Base-by-base conservation (phyloP, 2,797 vertebrate genomes). In the Avahi laniger region DNA sequence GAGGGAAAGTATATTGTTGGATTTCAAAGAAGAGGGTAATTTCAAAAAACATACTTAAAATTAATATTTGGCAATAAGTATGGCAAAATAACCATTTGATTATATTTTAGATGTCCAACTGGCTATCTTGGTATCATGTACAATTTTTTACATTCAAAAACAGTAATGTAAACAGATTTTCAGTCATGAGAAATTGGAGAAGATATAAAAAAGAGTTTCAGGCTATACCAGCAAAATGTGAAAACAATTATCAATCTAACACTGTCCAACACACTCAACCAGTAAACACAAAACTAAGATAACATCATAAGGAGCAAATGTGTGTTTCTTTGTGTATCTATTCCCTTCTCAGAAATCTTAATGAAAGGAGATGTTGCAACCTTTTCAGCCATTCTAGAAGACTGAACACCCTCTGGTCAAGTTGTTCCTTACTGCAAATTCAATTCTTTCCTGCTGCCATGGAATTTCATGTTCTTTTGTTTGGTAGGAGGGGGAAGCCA, bases 31-130 rank as follows among this genome's bases (percentile, higher is more conserved):
- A 89, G 59, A 94, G 61, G 78, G 67, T 28, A 69, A 82, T 57
- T 88, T 94, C 17, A 65, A 59, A 95, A 91, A 96, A 91, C 82
- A 89, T 70, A 89, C 14, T 63, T 24, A 63, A 90, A 91, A 52
- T 88, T 92, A 86, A 73, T 93, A 79, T 48, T 79, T 65, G 63
- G 33, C 38, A 78, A 82, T 65, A 83, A 18, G 1, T 26, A 85
- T 17, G 13, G 18, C 26, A 92, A 95, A 95, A 35, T 46, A 78
- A 57, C 14, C 6, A 52, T 54, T 89, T 93, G 26, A 88, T 75
- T 93, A 24, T 14, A 95, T 48, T 95, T 96, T 61, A 89, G 46
- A 57, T 75, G n/a, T 82, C 17, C 59, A 90, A 24, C 43, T 92
- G 35, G 2, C 54, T 85, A 4, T 75, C 4, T 93, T 70, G 15